Evolutionary conservation across 2,113 vertebrate genomes (phyloP).

Genomic region (Ailurus styani): DNA sequence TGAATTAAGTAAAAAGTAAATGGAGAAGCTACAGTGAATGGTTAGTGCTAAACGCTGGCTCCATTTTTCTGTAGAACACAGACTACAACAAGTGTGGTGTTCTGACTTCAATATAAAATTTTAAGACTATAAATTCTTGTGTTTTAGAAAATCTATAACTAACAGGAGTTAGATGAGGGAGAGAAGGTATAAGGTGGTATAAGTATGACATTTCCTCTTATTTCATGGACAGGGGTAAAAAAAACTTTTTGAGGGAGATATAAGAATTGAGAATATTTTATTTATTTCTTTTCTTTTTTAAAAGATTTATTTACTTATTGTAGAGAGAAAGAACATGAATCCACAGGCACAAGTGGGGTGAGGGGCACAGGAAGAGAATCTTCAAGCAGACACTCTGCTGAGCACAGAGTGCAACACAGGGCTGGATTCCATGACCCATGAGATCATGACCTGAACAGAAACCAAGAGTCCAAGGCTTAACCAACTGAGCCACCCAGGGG

Average conservation of each 20-base stretch:
- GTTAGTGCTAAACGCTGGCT: not conserved
- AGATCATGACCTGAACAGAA: not conserved
- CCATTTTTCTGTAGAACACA: not conserved
- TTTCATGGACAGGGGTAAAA: not conserved
- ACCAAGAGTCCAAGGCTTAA: not conserved
- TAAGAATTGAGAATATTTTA: not conserved
- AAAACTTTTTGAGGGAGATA: not conserved
- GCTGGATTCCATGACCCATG: not conserved
- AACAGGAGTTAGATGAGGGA: not conserved
- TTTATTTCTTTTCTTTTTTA: not conserved
- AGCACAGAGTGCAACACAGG: not conserved
- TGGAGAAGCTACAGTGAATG: not conserved
- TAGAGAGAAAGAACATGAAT: not conserved
- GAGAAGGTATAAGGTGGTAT: accelerated
- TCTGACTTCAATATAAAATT: not conserved
- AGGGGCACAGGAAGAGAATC: not conserved
- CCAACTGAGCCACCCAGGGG: not conserved
- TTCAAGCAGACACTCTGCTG: not conserved
- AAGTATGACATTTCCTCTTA: not conserved
- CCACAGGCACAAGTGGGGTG: not conserved
- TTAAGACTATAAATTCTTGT: not conserved
- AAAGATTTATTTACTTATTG: not conserved
- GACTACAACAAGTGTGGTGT: not conserved
- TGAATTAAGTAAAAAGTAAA: not conserved
- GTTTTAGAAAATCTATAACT: not conserved